Evolutionary conservation across 2,113 vertebrate species (phyloP), one percentile per base, ranked within the genome.

Genomic region (Hippocampus mohnikei): DNA sequence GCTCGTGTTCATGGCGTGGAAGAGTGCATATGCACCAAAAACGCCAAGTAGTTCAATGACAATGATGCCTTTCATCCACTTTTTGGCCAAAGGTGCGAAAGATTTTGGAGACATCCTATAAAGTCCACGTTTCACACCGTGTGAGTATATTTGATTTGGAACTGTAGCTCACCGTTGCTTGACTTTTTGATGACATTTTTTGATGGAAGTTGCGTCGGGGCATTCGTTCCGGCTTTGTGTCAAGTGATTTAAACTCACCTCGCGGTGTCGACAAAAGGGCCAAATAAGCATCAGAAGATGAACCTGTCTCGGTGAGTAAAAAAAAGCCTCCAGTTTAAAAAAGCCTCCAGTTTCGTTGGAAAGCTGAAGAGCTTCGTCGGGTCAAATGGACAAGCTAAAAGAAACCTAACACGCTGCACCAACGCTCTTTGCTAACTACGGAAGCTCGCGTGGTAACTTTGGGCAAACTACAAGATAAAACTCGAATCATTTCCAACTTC

Each of bases 11-110:
- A 94, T 93, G 75, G 2, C 82, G 46, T 82, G 78, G 50, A 88
- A 94, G 2, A 94, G 72, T 0, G 65, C 27, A 61, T 91, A 94
- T 0, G 77, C 92, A 1, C 92, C 93, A 0, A 82, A 25, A 6
- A 93, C 59, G 1, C 91, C 93, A n/a, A 84, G 74, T 65, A 92
- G 18, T 85, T 94, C 92, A 44, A 90, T 2, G 0, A 65, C 9
- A n/a, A 94, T 5, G 71, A 94, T 52, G 0, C 79, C 89, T 75
- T 90, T 93, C 70, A 94, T 56, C 12, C 92, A n/a, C 25, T 55
- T 90, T 59, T 67, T 78, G 40, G 84, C 77, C 63, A 84, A 56
- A 16, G 87, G 74, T 21, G 70, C 78, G 74, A 89, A 81, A 23
- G 80, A 58, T 72, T 75, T 86, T 0, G 77, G 75, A 59, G 72